A percentile compares a stretch with the other conserved stretches of the same genome.
phyloP scores from a whole-genome alignment of 2,888 invertebrate genomes.

The Lycia hirtaria region DNA sequence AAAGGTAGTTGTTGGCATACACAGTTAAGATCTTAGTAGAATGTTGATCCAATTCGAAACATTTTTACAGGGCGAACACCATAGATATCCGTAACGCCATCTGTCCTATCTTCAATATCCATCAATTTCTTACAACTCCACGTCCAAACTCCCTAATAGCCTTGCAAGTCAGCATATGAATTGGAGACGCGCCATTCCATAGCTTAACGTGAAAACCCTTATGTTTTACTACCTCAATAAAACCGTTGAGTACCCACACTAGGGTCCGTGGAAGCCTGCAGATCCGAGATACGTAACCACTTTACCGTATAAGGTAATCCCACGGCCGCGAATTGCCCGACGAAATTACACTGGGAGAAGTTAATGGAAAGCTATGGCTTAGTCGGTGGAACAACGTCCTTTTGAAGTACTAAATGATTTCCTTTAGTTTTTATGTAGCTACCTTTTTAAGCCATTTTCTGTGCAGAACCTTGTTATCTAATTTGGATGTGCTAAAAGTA shows the following conservation, averaged over 20 bases:
- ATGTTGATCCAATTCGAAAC: no score
- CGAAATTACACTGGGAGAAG: conserved; percentile 47
- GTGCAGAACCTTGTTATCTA: no score
- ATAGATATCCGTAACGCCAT: neutral
- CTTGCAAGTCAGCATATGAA: conserved; percentile 31
- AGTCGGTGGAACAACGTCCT: conserved; percentile 30
- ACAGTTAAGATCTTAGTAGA: no score
- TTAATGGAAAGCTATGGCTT: conserved; percentile 40
- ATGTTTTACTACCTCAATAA: conserved; percentile 65
- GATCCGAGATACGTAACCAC: conserved; percentile 53
- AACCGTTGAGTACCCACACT: conserved; percentile 55
- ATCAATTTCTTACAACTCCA: conserved; percentile 1
- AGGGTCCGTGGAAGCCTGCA: conserved; percentile 53
- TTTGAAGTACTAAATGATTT: conserved; percentile 22
- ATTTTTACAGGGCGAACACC: no score
- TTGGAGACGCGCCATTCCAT: conserved; percentile 33
- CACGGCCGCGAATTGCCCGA: conserved; percentile 51
- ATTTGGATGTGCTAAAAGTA: no score
- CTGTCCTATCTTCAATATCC: conserved; percentile 2
- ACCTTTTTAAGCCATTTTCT: neutral
- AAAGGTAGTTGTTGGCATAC: no score
- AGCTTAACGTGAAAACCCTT: conserved; percentile 38
- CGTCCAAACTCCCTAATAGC: conserved; percentile 18
- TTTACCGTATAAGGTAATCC: conserved; percentile 58
- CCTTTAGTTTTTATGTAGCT: conserved; percentile 15